These are phyloP conservation scores for Ochropleura plecta DNA, from an alignment of 2,888 invertebrate genomes.

Conservation along the genomic window DNA sequence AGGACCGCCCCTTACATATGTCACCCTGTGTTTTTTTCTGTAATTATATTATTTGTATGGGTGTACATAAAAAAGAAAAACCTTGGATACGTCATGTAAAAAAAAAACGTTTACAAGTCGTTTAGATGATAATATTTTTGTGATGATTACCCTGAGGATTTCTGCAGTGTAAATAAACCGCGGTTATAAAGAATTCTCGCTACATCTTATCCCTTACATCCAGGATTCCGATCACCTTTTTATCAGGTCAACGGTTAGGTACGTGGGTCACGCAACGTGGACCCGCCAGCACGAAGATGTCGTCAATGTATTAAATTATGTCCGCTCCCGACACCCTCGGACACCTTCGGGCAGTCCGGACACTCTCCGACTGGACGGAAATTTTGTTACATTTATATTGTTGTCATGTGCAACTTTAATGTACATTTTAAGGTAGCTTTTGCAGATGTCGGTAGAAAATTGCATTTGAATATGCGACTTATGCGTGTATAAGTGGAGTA, in stretches of 20 bases:
- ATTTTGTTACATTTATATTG: conserved; percentile 43
- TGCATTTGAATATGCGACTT: not conserved
- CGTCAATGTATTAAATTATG: conserved; percentile 75
- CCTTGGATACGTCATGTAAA: no score
- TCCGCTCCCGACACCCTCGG: conserved; percentile 45
- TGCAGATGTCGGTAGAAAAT: not conserved
- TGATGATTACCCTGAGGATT: no score
- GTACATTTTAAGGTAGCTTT: conserved; percentile 13
- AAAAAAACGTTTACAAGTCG: no score
- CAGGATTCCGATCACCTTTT: conserved; percentile 74
- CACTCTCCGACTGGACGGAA: conserved; percentile 15
- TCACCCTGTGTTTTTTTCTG: no score
- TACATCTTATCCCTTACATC: conserved; percentile 15
- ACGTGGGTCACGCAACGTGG: conserved; percentile 79
- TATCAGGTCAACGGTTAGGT: conserved; percentile 83
- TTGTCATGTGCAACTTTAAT: conserved; percentile 13
- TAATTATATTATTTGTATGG: no score
- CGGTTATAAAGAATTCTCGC: conserved; percentile 47
- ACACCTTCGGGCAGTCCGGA: conserved; percentile 15
- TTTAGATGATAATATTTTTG: no score
- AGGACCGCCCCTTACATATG: no score
- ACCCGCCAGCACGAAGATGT: conserved; percentile 68
- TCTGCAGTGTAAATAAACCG: no score
- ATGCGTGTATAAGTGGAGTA: not conserved
- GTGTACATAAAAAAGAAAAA: no score